These are phyloP conservation scores for Hirundichthys speculiger DNA, from an alignment of 2,113 vertebrate species.

Conservation along the genomic window DNA sequence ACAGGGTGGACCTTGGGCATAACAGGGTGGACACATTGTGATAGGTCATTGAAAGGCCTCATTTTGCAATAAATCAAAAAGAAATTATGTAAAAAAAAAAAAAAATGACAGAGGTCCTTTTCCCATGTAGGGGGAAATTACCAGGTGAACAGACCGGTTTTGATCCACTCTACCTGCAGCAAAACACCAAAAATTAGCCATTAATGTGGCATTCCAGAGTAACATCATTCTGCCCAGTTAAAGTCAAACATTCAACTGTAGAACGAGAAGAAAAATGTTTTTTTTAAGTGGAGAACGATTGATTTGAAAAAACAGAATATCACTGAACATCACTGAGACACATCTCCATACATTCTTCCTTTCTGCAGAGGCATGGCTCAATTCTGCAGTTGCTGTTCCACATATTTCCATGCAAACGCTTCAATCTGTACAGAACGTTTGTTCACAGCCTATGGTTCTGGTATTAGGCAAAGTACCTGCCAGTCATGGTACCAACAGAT, in stretches of 20 bases:
- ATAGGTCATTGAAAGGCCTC: background rate
- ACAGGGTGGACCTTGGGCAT: too few species aligned
- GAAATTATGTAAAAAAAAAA: too few species aligned
- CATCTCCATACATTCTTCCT: background rate
- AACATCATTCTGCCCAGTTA: too few species aligned
- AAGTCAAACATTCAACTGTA: background rate
- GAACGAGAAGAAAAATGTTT: background rate
- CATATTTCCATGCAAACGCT: background rate
- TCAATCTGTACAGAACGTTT: background rate
- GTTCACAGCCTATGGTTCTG: background rate
- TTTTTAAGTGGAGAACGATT: background rate
- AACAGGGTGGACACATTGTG: too few species aligned
- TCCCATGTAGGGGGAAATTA: background rate
- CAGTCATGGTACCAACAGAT: too few species aligned
- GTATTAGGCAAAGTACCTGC: background rate
- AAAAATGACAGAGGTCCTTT: background rate
- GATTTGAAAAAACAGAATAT: background rate
- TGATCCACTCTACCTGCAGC: background rate
- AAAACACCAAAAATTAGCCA: background rate
- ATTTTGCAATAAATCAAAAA: background rate
- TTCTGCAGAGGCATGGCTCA: background rate
- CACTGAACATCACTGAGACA: background rate
- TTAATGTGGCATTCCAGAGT: background rate
- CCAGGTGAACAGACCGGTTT: constrained; percentile 2
- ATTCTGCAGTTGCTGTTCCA: background rate